Conservation (phyloP, 2,113 vertebrate genomes). For the Marmota monax region DNA sequence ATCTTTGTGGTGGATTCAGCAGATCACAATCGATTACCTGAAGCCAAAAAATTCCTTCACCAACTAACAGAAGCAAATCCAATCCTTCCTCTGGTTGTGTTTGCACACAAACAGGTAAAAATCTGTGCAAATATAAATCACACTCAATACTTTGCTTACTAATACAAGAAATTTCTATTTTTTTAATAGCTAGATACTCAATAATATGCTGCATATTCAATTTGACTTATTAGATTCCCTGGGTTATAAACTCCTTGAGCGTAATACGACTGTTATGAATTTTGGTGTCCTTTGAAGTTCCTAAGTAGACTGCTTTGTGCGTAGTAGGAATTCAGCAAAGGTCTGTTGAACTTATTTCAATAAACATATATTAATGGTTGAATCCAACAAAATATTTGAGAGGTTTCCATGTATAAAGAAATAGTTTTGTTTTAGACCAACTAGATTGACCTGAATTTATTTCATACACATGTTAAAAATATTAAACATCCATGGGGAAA, state of each 20-base stretch:
- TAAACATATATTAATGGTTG: conserved; percentile 26
- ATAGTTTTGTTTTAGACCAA: conserved; percentile 26
- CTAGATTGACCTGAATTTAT: not conserved
- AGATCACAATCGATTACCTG: conserved; percentile 89
- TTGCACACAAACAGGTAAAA: conserved; percentile 98
- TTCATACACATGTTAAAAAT: not conserved
- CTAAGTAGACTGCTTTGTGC: not conserved
- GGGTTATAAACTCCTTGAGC: not conserved
- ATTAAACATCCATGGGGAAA: conserved; percentile 5
- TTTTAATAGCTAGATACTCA: not conserved
- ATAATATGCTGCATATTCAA: not conserved
- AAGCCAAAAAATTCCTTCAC: conserved; percentile 93
- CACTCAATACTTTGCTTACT: not conserved
- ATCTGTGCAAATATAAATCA: not conserved
- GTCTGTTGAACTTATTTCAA: not conserved
- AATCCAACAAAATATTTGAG: conserved; percentile 26
- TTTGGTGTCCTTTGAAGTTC: conserved; percentile 8
- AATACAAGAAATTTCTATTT: not conserved
- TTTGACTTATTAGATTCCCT: not conserved
- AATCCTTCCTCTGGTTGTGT: conserved; percentile 92
- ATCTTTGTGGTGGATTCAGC: conserved; percentile 96
- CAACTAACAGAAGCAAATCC: conserved; percentile 89
- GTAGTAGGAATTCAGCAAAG: conserved; percentile 22
- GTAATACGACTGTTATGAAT: not conserved
- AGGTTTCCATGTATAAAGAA: not conserved